Conservation (phyloP, 2,797 vertebrate species). For the Rhodeus uyekii region DNA sequence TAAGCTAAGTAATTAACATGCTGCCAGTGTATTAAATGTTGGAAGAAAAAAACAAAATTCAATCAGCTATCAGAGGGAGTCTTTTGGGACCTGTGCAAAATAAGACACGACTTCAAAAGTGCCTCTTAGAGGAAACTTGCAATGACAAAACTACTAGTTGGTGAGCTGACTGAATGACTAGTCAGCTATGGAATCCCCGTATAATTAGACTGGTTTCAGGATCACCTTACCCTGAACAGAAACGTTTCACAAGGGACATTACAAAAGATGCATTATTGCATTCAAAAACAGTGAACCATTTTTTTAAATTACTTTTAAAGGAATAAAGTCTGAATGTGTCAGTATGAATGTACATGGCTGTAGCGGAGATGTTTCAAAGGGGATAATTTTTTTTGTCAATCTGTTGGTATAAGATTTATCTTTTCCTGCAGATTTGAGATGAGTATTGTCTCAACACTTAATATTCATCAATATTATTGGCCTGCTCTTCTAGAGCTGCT, state of each 20-base stretch:
- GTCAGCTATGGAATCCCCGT: neutral
- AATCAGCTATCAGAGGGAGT: neutral
- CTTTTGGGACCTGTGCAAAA: constrained; percentile 17
- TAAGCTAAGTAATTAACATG: constrained; percentile 32
- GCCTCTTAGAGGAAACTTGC: constrained; percentile 35
- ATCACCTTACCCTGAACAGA: neutral
- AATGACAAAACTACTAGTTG: neutral
- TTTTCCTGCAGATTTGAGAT: constrained; percentile 7
- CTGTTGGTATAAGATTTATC: neutral
- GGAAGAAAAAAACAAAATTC: constrained; percentile 21
- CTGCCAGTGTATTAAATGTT: constrained; percentile 14
- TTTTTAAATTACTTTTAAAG: neutral
- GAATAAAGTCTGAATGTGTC: neutral
- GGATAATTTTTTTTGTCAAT: neutral
- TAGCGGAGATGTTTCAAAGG: neutral
- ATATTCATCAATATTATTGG: too few species aligned
- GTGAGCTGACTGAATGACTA: constrained; percentile 1
- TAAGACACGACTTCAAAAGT: constrained; percentile 9
- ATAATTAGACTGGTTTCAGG: neutral
- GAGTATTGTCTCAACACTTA: too few species aligned
- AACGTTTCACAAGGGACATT: neutral
- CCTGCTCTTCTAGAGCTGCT: too few species aligned
- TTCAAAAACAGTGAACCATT: neutral
- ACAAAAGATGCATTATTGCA: neutral
- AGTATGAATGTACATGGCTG: neutral